phyloP scores from a whole-genome alignment of 2,888 invertebrate genomes.

The Troides oblongomaculatus region DNA sequence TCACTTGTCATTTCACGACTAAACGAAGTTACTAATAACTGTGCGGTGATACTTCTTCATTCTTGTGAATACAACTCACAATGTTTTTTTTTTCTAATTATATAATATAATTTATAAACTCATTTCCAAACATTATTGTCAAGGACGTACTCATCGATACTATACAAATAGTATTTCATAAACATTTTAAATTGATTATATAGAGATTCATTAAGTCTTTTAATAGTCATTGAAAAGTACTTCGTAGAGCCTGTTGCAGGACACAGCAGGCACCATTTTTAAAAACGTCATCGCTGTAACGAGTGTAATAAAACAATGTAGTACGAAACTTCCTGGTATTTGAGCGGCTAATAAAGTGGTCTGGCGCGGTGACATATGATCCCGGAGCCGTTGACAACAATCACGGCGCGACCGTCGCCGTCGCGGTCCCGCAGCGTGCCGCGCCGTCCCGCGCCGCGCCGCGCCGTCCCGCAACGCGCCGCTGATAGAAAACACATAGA shows the following conservation, averaged over 20 bases:
- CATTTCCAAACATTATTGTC: too few relatives aligned
- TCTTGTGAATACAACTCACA: too few relatives aligned
- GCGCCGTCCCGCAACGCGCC: slow-evolving; percentile 2
- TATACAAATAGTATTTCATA: too few relatives aligned
- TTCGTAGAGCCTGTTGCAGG: neutral
- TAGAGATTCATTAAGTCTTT: too few relatives aligned
- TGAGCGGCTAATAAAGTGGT: slow-evolving; percentile 17
- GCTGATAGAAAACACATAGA: slow-evolving; percentile 51
- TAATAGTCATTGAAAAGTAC: neutral
- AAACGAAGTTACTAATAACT: too few relatives aligned
- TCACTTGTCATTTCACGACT: too few relatives aligned
- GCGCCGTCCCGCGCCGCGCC: neutral
- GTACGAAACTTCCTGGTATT: slow-evolving; percentile 11
- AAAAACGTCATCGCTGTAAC: too few relatives aligned
- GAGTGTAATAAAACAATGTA: neutral
- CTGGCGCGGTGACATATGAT: slow-evolving; percentile 1
- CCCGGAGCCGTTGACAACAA: slow-evolving; percentile 15
- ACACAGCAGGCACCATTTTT: neutral
- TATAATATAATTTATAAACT: too few relatives aligned
- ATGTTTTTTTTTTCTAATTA: too few relatives aligned
- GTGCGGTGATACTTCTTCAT: too few relatives aligned
- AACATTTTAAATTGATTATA: too few relatives aligned
- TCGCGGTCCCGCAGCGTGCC: neutral
- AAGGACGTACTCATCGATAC: too few relatives aligned
- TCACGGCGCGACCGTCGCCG: slow-evolving; percentile 12